Conservation (phyloP, 2,113 vertebrate genomes). For the Connochaetes taurinus region DNA sequence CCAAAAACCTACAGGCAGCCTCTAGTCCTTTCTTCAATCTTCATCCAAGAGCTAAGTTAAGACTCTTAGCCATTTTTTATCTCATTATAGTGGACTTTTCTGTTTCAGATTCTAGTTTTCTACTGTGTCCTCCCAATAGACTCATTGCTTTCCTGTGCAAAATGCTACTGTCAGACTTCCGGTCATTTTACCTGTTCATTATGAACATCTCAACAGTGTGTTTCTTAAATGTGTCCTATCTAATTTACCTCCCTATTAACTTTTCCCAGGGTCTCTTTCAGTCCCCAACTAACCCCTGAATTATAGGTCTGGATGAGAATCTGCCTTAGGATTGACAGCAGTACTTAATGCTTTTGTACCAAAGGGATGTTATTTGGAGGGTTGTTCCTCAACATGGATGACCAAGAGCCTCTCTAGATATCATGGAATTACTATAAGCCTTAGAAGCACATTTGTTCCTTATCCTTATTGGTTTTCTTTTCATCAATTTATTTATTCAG, state of each 20-base stretch:
- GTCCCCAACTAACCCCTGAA: neutral
- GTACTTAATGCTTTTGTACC: neutral
- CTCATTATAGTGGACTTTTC: conserved; percentile 29
- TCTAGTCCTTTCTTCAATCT: conserved; percentile 43
- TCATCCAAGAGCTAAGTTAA: conserved; percentile 40
- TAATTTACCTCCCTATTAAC: neutral
- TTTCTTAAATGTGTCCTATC: neutral
- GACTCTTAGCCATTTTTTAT: conserved; percentile 26
- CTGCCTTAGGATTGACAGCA: neutral
- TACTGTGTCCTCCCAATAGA: neutral
- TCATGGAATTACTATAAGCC: neutral
- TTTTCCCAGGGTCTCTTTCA: neutral
- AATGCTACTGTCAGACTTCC: neutral
- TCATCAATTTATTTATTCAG: neutral
- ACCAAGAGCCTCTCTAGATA: neutral
- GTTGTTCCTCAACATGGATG: neutral
- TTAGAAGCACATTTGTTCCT: neutral
- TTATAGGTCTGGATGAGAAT: neutral
- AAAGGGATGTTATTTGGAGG: neutral
- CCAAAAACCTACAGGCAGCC: conserved; percentile 27
- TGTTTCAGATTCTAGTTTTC: conserved; percentile 10
- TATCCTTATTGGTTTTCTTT: neutral
- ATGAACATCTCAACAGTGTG: neutral
- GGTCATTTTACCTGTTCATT: neutral
- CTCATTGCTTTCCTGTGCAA: neutral